Percentiles rank a stretch among this genome's conserved stretches.
Conservation (phyloP, 1,140 invertebrate genomes). For the Heliconius hermathena region DNA sequence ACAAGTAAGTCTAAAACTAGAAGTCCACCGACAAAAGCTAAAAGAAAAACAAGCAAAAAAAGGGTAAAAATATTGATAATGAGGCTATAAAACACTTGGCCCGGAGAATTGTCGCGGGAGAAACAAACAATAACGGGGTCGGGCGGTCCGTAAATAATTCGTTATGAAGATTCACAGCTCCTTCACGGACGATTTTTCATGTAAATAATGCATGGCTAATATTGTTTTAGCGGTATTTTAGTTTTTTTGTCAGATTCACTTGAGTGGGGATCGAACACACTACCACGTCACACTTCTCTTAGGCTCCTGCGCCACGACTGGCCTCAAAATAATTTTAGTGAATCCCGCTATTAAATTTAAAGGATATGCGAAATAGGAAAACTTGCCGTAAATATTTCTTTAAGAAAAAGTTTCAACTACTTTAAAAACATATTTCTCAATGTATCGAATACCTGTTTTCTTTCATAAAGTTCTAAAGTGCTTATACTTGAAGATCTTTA, state of each 20-base stretch:
- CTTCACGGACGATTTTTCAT: slow-evolving; percentile 4
- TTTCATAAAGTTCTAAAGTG: neutral
- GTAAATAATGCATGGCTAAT: neutral
- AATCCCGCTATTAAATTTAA: too few species aligned
- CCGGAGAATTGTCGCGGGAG: slow-evolving; percentile 9
- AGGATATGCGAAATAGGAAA: too few species aligned
- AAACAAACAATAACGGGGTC: slow-evolving; percentile 16
- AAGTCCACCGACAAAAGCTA: neutral
- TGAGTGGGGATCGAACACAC: too few species aligned
- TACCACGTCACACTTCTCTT: too few species aligned
- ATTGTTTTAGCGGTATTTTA: neutral
- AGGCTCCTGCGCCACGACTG: too few species aligned
- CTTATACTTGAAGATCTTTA: neutral
- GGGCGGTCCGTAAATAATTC: slow-evolving; percentile 5
- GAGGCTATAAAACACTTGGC: slow-evolving; percentile 19
- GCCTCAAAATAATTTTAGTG: too few species aligned
- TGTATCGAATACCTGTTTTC: neutral
- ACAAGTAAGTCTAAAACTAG: neutral
- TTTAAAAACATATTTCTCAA: neutral
- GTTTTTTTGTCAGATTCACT: neutral
- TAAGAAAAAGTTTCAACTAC: neutral
- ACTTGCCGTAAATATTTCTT: neutral
- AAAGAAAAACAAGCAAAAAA: neutral
- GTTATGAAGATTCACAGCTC: slow-evolving; percentile 14
- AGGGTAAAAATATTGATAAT: slow-evolving; percentile 8